Conservation (phyloP, 2,888 invertebrate species). For the Scaptomyza caliginosa region DNA sequence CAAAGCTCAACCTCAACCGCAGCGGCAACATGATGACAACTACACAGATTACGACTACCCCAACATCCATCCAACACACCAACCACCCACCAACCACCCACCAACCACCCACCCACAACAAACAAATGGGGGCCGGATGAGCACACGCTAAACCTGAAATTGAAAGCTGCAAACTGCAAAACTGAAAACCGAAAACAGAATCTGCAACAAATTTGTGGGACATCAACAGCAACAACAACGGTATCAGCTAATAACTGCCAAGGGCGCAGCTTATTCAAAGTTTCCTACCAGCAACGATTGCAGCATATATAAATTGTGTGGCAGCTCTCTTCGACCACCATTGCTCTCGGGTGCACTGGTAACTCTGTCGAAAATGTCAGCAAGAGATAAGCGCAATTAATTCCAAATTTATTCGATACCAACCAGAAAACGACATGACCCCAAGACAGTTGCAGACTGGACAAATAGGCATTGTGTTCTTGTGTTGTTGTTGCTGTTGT, state of each 20-base stretch:
- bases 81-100: not conserved
- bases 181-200: conserved; percentile 30
- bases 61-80: not conserved
- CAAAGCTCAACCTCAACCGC: conserved; percentile 33
- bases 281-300: conserved; percentile 24
- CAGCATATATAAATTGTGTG: conserved; percentile 18
- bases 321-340: not conserved
- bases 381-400: conserved; percentile 72
- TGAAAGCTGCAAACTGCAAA: conserved; percentile 28
- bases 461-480: conserved; percentile 14
- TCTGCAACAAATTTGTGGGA: conserved; percentile 41
- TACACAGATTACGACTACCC: conserved; percentile 32
- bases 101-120: conserved; percentile 3
- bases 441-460: not conserved
- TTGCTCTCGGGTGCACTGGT: not conserved
- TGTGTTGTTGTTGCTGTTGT: conserved; percentile 2
- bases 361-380: conserved; percentile 38
- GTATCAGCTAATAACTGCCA: conserved; percentile 43
- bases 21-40: conserved; percentile 42
- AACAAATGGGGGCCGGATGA: conserved; percentile 33
- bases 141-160: conserved; percentile 18
- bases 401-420: conserved; percentile 72
- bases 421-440: conserved; percentile 27
- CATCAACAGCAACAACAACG: conserved; percentile 12
- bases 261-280: conserved; percentile 21